Conservation (phyloP, 2,888 invertebrate species). For the Conus canariensis region DNA sequence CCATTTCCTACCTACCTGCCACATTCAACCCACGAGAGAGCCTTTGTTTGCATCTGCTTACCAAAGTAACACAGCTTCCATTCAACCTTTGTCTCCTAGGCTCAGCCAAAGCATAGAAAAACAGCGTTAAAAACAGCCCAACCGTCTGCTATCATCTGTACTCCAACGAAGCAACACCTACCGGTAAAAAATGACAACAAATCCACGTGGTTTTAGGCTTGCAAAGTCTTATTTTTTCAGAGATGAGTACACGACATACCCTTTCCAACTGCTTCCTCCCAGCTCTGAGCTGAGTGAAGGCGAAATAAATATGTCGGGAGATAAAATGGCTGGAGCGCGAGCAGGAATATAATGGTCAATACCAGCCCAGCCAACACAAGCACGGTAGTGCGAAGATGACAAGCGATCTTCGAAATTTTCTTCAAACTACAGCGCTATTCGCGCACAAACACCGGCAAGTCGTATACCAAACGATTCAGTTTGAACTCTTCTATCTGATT, state of each 20-base stretch:
- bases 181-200: slow-evolving; percentile 46
- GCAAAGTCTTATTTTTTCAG: slow-evolving; percentile 28
- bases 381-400: slow-evolving; percentile 43
- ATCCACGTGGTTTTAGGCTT: slow-evolving; percentile 42
- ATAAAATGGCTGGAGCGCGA: slow-evolving; percentile 54
- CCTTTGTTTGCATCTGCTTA: slow-evolving; percentile 39
- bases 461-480: slow-evolving; percentile 40
- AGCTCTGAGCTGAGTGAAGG: slow-evolving; percentile 43
- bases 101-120: slow-evolving; percentile 20
- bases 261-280: slow-evolving; percentile 40
- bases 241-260: slow-evolving; percentile 29
- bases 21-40: neutral
- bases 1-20: neutral
- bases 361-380: slow-evolving; percentile 42
- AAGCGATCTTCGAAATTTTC: slow-evolving; percentile 45
- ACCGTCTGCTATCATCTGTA: neutral
- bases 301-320: slow-evolving; percentile 49
- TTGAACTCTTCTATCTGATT: slow-evolving; percentile 36
- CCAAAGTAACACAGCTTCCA: slow-evolving; percentile 34
- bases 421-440: slow-evolving; percentile 44
- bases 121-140: slow-evolving; percentile 24
- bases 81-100: slow-evolving; percentile 30
- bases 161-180: slow-evolving; percentile 30
- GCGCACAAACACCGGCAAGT: slow-evolving; percentile 45
- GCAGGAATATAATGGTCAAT: slow-evolving; percentile 52